Conservation (phyloP, 1,140 invertebrate genomes). For the Micrasema longulum region DNA sequence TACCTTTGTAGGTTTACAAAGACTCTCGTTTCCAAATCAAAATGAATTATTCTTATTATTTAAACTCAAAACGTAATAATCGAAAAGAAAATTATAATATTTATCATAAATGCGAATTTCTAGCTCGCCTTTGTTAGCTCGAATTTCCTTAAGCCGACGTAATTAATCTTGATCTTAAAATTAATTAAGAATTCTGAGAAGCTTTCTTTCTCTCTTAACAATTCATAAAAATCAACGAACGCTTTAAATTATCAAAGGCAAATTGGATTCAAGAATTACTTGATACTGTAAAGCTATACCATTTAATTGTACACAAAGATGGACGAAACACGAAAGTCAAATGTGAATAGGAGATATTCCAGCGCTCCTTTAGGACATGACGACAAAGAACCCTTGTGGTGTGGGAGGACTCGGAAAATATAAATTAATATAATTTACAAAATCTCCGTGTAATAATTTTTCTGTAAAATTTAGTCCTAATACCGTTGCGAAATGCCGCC, state of each 20-base stretch:
- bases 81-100: constrained; percentile 16
- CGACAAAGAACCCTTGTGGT: constrained; percentile 31
- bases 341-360: constrained; percentile 45
- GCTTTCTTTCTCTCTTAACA: constrained; percentile 40
- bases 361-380: constrained; percentile 20
- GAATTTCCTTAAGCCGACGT: constrained; percentile 21
- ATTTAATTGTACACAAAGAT: constrained; percentile 54
- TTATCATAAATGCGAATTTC: constrained; percentile 4
- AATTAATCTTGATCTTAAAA: constrained; percentile 45
- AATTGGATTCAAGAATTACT: constrained; percentile 53
- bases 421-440: constrained; percentile 55
- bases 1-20: constrained; percentile 1
- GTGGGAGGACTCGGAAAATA: constrained; percentile 46
- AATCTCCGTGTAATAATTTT: constrained; percentile 55
- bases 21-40: background rate
- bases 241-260: constrained; percentile 53
- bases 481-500: constrained; percentile 53
- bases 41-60: constrained; percentile 4
- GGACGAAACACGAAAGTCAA: constrained; percentile 51
- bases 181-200: constrained; percentile 40
- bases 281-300: constrained; percentile 47
- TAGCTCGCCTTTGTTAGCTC: constrained; percentile 17
- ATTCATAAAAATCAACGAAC: constrained; percentile 44
- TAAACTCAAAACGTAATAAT: constrained; percentile 24
- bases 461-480: constrained; percentile 54